Percentiles rank a stretch among this genome's conserved stretches.
These are phyloP conservation scores for Himalopsyche phryganea DNA, from an alignment of 1,140 invertebrate species.

Conservation along the genomic window DNA sequence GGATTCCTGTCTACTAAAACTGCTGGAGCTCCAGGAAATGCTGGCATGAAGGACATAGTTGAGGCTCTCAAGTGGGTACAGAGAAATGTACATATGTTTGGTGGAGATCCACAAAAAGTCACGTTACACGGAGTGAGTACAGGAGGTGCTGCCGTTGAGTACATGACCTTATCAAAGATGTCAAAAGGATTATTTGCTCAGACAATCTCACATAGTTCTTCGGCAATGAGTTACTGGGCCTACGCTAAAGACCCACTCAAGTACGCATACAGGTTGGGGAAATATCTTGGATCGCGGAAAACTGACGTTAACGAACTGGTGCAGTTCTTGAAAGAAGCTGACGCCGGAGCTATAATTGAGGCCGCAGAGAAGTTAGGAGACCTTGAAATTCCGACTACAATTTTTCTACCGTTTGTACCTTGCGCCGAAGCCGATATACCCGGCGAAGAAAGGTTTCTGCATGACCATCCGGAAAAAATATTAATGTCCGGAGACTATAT, in stretches of 20 bases:
- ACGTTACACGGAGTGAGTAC: constrained; percentile 51
- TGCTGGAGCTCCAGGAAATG: constrained; percentile 56
- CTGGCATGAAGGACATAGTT: constrained; percentile 58
- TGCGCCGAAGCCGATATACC: constrained; percentile 42
- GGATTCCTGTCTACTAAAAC: constrained; percentile 63
- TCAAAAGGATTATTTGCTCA: constrained; percentile 44
- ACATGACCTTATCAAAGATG: constrained; percentile 42
- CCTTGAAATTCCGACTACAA: constrained; percentile 31
- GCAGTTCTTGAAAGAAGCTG: constrained; percentile 39
- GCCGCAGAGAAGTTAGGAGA: constrained; percentile 13
- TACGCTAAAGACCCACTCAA: constrained; percentile 43
- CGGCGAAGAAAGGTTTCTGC: constrained; percentile 40
- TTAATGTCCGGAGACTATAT: constrained; percentile 43
- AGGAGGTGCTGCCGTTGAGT: constrained; percentile 46
- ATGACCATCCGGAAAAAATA: constrained; percentile 40
- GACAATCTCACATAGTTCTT: constrained; percentile 65
- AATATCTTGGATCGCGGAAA: constrained; percentile 42
- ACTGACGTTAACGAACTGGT: constrained; percentile 43
- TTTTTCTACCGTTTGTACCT: constrained; percentile 42
- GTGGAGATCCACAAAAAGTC: constrained; percentile 47
- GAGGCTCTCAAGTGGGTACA: constrained; percentile 57
- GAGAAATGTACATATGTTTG: constrained; percentile 52
- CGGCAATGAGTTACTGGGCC: constrained; percentile 62
- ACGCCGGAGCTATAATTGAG: constrained; percentile 39
- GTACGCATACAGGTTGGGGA: constrained; percentile 41